These are phyloP conservation scores for Eumeta japonica DNA, from an alignment of 1,140 invertebrate species.

Conservation along the genomic window DNA sequence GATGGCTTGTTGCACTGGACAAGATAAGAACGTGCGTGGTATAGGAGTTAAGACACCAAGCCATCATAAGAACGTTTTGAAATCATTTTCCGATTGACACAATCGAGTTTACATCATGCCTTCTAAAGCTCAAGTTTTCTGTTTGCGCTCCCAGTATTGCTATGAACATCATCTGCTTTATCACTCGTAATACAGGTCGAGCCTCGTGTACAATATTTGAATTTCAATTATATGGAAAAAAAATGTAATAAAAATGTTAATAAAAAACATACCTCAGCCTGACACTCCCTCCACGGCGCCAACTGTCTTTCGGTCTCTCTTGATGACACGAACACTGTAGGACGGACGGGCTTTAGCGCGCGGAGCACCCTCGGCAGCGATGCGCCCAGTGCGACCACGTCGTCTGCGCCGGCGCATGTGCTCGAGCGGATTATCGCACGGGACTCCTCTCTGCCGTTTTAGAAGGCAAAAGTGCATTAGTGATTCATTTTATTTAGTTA, in stretches of 20 bases:
- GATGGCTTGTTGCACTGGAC: too few relatives aligned
- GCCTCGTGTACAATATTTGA: too few relatives aligned
- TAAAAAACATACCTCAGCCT: slow-evolving; percentile 65
- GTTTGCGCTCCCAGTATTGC: too few relatives aligned
- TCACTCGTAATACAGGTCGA: too few relatives aligned
- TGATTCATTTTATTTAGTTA: too few relatives aligned
- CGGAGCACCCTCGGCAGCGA: slow-evolving; percentile 65
- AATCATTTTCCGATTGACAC: too few relatives aligned
- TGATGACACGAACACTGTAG: slow-evolving; percentile 79
- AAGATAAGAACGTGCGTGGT: too few relatives aligned
- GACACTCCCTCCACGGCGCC: slow-evolving; percentile 79
- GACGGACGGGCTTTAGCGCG: slow-evolving; percentile 45
- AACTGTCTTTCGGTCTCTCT: slow-evolving; percentile 84
- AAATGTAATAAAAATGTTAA: neutral
- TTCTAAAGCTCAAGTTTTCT: too few relatives aligned
- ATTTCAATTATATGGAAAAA: too few relatives aligned
- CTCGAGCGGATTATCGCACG: slow-evolving; percentile 79
- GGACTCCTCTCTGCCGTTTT: slow-evolving; percentile 76
- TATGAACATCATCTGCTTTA: neutral
- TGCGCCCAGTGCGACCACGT: slow-evolving; percentile 76
- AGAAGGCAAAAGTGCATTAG: slow-evolving; percentile 18
- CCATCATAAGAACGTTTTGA: too few relatives aligned
- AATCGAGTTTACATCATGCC: too few relatives aligned
- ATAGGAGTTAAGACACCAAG: too few relatives aligned
- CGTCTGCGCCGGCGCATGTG: slow-evolving; percentile 78